These are phyloP conservation scores for Trileptium ribeirensis DNA, from an alignment of 2,888 invertebrate species.

Conservation along the genomic window DNA sequence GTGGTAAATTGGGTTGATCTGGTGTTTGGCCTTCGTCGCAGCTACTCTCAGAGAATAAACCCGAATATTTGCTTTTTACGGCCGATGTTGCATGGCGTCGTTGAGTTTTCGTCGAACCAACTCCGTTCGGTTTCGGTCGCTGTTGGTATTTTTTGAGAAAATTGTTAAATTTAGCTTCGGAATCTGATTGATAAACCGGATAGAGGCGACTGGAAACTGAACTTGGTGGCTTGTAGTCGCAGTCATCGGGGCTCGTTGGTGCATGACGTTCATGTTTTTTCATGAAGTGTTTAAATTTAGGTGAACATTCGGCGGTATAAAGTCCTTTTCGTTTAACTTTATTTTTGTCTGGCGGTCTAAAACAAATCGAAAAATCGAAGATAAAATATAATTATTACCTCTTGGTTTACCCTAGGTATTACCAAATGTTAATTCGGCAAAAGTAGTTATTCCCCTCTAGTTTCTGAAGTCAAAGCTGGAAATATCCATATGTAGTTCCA, in stretches of 20 bases:
- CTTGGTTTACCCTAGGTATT: no score
- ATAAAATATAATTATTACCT: no score
- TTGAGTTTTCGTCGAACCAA: not conserved
- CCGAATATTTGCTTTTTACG: not conserved
- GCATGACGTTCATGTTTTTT: not conserved
- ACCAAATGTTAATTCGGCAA: no score
- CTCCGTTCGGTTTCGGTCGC: not conserved
- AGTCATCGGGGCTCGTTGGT: not conserved
- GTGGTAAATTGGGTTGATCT: not conserved
- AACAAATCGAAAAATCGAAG: no score
- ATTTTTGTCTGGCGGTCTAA: not conserved
- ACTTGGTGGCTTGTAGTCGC: not conserved
- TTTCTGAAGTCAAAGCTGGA: no score
- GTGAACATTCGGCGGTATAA: not conserved
- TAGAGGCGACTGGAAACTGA: not conserved
- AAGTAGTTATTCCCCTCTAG: no score
- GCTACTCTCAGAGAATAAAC: not conserved
- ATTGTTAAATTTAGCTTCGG: not conserved
- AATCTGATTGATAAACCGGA: not conserved
- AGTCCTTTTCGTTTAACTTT: not conserved
- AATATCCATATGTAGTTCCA: no score
- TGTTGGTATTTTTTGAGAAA: no score
- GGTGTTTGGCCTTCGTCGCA: not conserved
- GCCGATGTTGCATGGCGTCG: not conserved
- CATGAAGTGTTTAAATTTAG: not conserved